Evolutionary conservation across 2,113 vertebrate species (phyloP), one percentile per base, ranked within the genome.

Genomic region (Syngnathoides biaculeatus): DNA sequence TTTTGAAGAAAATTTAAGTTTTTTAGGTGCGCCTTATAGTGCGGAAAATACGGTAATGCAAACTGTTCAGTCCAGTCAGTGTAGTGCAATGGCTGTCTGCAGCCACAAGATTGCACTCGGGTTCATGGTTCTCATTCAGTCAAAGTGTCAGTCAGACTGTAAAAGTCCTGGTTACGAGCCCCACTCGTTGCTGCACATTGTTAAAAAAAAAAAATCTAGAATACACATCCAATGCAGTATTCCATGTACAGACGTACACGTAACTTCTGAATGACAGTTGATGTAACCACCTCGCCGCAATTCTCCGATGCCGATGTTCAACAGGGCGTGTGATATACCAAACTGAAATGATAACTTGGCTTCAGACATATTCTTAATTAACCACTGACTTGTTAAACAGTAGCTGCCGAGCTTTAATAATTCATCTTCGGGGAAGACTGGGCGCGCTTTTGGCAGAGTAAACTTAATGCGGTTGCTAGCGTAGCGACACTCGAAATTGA

Each of bases 331-430:
- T 30, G 55, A 30, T 19, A 30, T 15, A 30, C 26, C 55, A 17
- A 57, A 30, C 27, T 30, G 15, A 27, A 57, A 57, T 15, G 24
- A 57, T 14, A 30, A 26, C 55, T 30, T 27, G 55, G 26, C 55
- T 57, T 30, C 13, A 57, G 55, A 17, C 55, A 9, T 30, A 30
- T 30, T 57, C 55, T 57, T 57, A 57, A 57, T 57, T 57, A 57
- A 57, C 55, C 55, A 57, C 55, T 56, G 53, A 27, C 53, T 56
- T 56, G 55, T 26, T 30, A 57, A 57, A 57, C 55, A 57, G 55
- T 27, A 30, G 15, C 15, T 30, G 55, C 15, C 30, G 55, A 57
- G 55, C 55, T 57, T 57, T 57, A 57, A 57, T 57, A 30, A 30
- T 30, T 57, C 27, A 57, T 57, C 15, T 17, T 17, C 30, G 13